Conservation (phyloP, 2,113 vertebrate genomes). For the Carettochelys insculpta region DNA sequence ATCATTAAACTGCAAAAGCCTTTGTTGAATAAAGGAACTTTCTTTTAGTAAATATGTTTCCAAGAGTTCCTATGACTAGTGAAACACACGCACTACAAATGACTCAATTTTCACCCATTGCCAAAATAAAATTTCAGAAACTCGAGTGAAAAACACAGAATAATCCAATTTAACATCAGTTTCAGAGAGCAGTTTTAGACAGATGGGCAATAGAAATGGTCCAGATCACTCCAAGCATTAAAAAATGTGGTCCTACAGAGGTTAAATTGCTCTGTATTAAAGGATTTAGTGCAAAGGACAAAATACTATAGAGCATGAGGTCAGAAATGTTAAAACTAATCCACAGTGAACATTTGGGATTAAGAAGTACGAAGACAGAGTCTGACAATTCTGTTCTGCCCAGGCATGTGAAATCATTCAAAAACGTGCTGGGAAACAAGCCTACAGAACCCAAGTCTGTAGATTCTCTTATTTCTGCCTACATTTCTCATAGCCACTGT, state of each 20-base stretch:
- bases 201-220: accelerated
- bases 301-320: accelerated
- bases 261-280: accelerated
- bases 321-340: not conserved
- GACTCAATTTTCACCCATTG: accelerated
- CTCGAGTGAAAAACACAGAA: not conserved
- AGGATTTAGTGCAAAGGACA: accelerated
- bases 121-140: not conserved
- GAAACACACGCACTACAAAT: accelerated
- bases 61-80: not conserved
- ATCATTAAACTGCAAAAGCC: not conserved
- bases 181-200: not conserved
- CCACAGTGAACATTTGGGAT: accelerated
- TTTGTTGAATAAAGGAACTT: accelerated
- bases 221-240: accelerated
- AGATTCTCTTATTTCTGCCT: not conserved
- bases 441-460: not conserved
- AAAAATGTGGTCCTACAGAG: accelerated
- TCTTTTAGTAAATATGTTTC: accelerated
- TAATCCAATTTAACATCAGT: not conserved
- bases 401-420: not conserved
- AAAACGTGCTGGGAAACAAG: not conserved
- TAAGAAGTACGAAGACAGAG: not conserved
- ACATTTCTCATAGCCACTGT: not conserved
- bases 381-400: not conserved